phyloP scores from a whole-genome alignment of 2,797 vertebrate species.

The Perodicticus potto region DNA sequence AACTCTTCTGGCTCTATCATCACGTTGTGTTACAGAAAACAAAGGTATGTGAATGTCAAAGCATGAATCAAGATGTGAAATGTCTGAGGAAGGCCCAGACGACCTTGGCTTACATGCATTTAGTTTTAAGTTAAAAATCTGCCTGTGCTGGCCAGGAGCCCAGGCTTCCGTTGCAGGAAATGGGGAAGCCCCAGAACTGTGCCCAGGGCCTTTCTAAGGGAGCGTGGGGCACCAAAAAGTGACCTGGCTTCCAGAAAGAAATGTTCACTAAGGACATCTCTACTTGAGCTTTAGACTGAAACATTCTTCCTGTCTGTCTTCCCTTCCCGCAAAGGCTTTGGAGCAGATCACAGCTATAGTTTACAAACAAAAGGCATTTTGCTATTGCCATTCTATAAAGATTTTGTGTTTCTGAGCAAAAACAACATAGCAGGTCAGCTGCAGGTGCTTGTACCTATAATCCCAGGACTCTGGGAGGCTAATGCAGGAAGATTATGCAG shows the following conservation, averaged over 20 bases:
- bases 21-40: background rate
- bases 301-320: conserved; percentile 12
- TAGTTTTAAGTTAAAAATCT: conserved; percentile 20
- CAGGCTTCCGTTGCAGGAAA: background rate
- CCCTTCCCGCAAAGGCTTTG: background rate
- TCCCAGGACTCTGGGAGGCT: no score
- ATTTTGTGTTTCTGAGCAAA: background rate
- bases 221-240: background rate
- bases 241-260: background rate
- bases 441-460: no score
- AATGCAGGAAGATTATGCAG: no score
- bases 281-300: background rate
- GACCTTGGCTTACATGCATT: background rate
- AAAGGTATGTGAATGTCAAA: conserved; percentile 44
- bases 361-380: background rate
- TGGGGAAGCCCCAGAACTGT: background rate
- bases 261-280: conserved; percentile 15
- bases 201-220: background rate
- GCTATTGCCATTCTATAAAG: background rate
- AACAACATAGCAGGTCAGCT: background rate
- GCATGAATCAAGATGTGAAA: conserved; percentile 41
- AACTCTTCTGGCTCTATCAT: background rate
- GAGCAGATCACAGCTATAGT: background rate
- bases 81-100: background rate
- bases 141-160: background rate